These are phyloP conservation scores for Passer montanus DNA, from an alignment of 2,113 vertebrate genomes.

Conservation along the genomic window DNA sequence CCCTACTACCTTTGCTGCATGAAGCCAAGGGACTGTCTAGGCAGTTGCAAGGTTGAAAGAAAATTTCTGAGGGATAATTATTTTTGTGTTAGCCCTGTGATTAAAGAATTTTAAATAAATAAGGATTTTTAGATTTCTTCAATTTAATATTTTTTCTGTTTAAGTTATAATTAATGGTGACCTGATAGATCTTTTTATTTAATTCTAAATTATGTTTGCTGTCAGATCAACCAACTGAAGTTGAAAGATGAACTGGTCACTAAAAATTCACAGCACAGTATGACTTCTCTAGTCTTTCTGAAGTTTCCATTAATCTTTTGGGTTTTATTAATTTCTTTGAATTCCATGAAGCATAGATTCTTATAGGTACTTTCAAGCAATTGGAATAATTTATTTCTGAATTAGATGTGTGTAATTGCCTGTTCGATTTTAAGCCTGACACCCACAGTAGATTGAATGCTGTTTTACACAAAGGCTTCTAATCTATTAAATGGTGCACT, in stretches of 20 bases:
- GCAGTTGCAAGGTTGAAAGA: not conserved
- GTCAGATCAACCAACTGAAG: not conserved
- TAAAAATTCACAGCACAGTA: not conserved
- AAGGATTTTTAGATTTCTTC: not conserved
- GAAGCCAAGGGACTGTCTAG: not conserved
- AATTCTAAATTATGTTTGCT: not conserved
- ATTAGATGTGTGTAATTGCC: slow-evolving; percentile 26
- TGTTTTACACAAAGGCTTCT: not conserved
- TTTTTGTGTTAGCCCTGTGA: not conserved
- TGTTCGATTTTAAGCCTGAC: slow-evolving; percentile 52
- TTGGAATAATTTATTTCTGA: slow-evolving; percentile 27
- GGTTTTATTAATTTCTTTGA: not conserved
- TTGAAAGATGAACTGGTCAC: not conserved
- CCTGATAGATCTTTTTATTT: not conserved
- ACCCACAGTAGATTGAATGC: not conserved
- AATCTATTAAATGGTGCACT: slow-evolving; percentile 17
- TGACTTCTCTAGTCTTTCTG: not conserved
- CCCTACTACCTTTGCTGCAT: not conserved
- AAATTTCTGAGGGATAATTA: not conserved
- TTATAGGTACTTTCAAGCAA: not conserved
- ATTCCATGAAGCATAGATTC: slow-evolving; percentile 9
- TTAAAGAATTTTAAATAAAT: not conserved
- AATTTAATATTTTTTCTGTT: not conserved
- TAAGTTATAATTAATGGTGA: not conserved
- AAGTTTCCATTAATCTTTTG: not conserved